phyloP scores from a whole-genome alignment of 2,797 vertebrate species.

The Bufotes viridis region DNA sequence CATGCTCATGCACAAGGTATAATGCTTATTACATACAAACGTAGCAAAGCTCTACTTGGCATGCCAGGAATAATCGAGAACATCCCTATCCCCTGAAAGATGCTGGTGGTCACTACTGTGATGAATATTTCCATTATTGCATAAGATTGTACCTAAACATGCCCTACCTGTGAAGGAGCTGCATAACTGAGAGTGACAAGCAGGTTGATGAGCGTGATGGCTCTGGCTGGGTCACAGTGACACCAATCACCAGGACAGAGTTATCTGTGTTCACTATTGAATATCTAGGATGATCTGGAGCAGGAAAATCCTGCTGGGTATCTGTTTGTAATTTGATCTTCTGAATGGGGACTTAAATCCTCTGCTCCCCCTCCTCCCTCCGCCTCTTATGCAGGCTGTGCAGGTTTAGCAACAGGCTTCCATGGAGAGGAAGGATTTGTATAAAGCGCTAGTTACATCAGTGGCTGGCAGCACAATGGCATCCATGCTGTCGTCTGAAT shows the following conservation, averaged over 20 bases:
- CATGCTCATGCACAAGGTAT: too few species aligned
- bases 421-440: conserved; percentile 29
- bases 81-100: conserved; percentile 13
- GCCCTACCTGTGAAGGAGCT: background rate
- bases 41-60: too few species aligned
- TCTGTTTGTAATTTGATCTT: conserved; percentile 68
- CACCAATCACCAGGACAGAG: conserved; percentile 6
- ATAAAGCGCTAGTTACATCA: conserved; percentile 23
- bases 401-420: conserved; percentile 4
- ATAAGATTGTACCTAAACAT: background rate
- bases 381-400: conserved; percentile 38
- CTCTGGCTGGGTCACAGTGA: background rate
- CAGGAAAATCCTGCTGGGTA: conserved; percentile 55
- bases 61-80: background rate
- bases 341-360: conserved; percentile 66
- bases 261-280: background rate
- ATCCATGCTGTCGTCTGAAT: background rate
- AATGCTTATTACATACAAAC: too few species aligned
- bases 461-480: background rate
- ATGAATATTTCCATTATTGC: conserved; percentile 4
- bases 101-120: background rate
- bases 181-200: background rate
- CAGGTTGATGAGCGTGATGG: background rate
- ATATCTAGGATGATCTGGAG: conserved; percentile 1
- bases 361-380: conserved; percentile 23